Base-by-base conservation (phyloP, 2,797 vertebrate species). In the Karalla daura region DNA sequence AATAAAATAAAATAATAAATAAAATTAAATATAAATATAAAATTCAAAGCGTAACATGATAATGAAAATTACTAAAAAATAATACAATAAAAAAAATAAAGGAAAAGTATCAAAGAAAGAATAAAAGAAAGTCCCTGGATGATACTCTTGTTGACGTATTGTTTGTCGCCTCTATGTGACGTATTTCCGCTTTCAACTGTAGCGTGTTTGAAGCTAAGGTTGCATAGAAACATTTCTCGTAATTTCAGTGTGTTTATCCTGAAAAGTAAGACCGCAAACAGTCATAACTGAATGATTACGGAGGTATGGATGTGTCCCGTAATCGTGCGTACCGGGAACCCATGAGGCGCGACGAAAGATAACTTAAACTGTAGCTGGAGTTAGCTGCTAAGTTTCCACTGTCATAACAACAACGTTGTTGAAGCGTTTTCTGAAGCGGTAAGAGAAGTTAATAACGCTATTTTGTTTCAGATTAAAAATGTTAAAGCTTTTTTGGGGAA, bases 381-480 rank as follows among this genome's bases (percentile, higher is more conserved):
- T 36, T 33, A 45, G 76, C 73, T 58, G 37, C 39, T 74, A 55
- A 47, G 35, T 18, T 4, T 9, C 58, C 40, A 12, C 24, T 4
- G 25, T 36, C 53, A 56, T 2, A 70, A 68, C 59, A 82, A 69
- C 67, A 60, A 20, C 76, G 63, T 30, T 23, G 27, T 50, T 28
- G 18, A 13, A 35, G n/a, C 40, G 8, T 33, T 49, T 76, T 25
- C 10, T 28, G 12, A 50, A 36, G 36, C 46, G 75, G 88, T 85
- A 49, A 83, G 85, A 64, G 7, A 24, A n/a, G 8, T 21, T 7
- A 0, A 18, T 4, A 0, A 7, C 1, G 0, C 2, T 11, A 0
- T 39, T 33, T 23, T 39, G 5, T 21, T 2, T 39, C 4, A 13
- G 17, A n/a, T n/a, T 5, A 0, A 24, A 18, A 20, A 0, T 49